Base-by-base conservation (phyloP, 1,140 invertebrate species). In the Dinoponera quadriceps region DNA sequence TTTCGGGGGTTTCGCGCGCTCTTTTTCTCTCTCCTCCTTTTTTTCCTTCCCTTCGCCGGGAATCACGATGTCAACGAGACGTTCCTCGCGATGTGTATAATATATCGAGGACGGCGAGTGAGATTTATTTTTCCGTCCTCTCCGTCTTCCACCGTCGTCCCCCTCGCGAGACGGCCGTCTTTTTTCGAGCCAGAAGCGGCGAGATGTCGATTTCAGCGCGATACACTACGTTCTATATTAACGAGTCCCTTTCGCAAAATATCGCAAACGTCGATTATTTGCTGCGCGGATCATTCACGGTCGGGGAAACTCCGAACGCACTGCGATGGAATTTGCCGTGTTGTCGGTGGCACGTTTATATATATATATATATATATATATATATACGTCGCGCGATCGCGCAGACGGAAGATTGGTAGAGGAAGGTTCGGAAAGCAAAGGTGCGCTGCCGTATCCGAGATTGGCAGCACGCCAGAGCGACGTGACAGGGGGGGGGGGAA, bases 391-490 rank as follows among this genome's bases (percentile, higher is more conserved):
- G n/a, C 55, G 66, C 48, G 81, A 68, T 33, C 20, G 49, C 29
- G 27, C 20, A 51, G 38, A 29, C 13, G 38, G 75, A 80, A 80
- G 69, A 80, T 80, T 80, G 66, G 33, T 51, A 22, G n/a, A n/a
- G 16, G 11, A 54, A 25, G 11, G 27, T 33, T 68, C 69, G n/a
- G n/a, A 44, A 14, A 33, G 44, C 33, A 62, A 74, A 59, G 71
- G n/a, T 55, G 25, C 27, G 14, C n/a, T n/a, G 63, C 20, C 22
- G 62, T 44, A 83, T 49, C 2, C 57, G 59, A 84, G 86, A 88
- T 83, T 89, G 89, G 89, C 86, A 85, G 51, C 44, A 20, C 66
- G 89, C 89, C 89, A 90, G 82, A 78, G 55, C 83, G 72, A 83
- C 77, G 71, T 68, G 63, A 80, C 83, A 44, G 54, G 65, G 65